Evolutionary conservation across 2,797 vertebrate species (phyloP), one percentile per base, ranked within the genome.

Genomic region (Eutrigla gurnardus): DNA sequence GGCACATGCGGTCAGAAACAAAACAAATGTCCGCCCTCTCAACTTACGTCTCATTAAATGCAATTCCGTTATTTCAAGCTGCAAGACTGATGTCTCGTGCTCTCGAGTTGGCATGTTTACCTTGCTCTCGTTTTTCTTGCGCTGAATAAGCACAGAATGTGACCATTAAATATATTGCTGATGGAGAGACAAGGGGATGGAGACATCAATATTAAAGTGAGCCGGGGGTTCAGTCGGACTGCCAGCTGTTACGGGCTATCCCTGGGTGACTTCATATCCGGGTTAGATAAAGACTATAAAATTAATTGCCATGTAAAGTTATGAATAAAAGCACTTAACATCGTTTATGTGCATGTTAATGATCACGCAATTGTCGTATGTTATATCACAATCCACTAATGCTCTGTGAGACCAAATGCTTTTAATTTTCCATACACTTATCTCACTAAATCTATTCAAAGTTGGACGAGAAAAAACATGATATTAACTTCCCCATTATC

Each of bases 91-190:
- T 89, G 89, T 80, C 88, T 85, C 45, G 60, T 82, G 83, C 89
- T 89, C 75, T 88, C 80, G 62, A 71, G 86, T 71, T 87, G 90
- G 87, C 91, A 89, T 93, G 88, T 93, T 93, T 93, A 93, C 92
- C 85, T 86, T 70, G 83, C 89, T 88, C 91, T 86, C 72, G 63
- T 86, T 90, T 88, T 81, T 84, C 89, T 84, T 69, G 79, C 92
- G 93, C 92, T 93, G 92, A 94, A 94, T 94, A 93, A 89, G 93
- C 92, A 82, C 62, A 73, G 83, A 89, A 89, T 85, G 87, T 87
- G 92, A 91, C 91, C 90, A 93, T 94, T 93, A 94, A 88, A 92
- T 86, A 81, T 93, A 94, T 94, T 94, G 91, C 93, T 93, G 92
- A 93, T 92, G 87, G 84, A 81, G 86, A 89, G 82, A 89, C 87